Evolutionary conservation across 2,888 invertebrate species (phyloP), one percentile per base, ranked within the genome.

Genomic region (Dicycla oo): DNA sequence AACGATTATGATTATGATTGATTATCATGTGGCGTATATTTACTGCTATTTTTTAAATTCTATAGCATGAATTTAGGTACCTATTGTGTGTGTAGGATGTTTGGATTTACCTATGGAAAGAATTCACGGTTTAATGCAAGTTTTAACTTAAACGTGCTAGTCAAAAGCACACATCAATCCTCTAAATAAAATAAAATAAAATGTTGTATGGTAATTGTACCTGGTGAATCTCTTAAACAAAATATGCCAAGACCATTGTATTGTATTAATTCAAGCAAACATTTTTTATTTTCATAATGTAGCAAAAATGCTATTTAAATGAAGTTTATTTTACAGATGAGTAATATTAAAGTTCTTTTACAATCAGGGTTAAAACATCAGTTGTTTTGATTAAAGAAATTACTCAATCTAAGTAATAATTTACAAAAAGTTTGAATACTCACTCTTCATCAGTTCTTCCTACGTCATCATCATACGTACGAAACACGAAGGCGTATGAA

Each of bases 241-340:
- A 72, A 58, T 58, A 7, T 47, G 2, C 34, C 8, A 13, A 34
- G 34, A 34, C 34, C 34, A 13, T n/a, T 23, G 5, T n/a, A 57
- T 49, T 63, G 58, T 54, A 47, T 61, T 64, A 38, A 56, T 56
- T 51, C 54, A 65, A 64, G 38, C 60, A 34, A 62, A 45, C 15
- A 51, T 49, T 60, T 56, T 53, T 40, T 43, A 63, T 57, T 63
- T 74, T 61, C 49, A 20, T 56, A 60, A 54, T 56, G 23, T 23
- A 26, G 8, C 20, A 7, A 38, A 69, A 61, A 43, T 54, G n/a
- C 40, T 26, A 72, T 57, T 26, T 38, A 45, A 40, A 57, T 47
- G 8, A 38, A 45, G 43, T 67, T 58, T 40, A 56, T 38, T 65
- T 61, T 40, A 65, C 8, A 18, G 11, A 53, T 58, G 45, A 51